Percentiles rank a stretch among this genome's conserved stretches.
Conservation (phyloP, 2,888 invertebrate genomes). For the Serrognathus titanus region DNA sequence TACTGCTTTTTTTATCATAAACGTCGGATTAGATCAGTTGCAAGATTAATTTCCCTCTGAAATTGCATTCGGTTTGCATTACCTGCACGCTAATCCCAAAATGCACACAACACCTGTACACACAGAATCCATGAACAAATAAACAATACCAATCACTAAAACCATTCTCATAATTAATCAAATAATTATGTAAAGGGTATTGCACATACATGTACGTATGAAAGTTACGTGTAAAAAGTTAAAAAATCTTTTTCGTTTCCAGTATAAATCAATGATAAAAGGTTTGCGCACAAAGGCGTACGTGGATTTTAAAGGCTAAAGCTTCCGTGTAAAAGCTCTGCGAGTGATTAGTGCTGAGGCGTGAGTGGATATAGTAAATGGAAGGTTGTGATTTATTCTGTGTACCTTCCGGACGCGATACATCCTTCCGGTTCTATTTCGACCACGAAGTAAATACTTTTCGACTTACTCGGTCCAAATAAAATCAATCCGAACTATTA, state of each 20-base stretch:
- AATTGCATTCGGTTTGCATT: constrained; percentile 2
- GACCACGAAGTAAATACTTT: no score
- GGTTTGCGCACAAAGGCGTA: constrained; percentile 18
- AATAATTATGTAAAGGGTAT: no score
- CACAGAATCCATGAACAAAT: no score
- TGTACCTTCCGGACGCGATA: background rate
- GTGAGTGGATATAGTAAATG: constrained; percentile 28
- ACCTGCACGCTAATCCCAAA: background rate
- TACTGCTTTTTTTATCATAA: constrained; percentile 1
- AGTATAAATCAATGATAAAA: constrained; percentile 15
- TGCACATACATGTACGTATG: no score
- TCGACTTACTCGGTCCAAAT: no score
- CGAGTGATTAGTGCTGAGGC: constrained; percentile 28
- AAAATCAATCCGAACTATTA: no score
- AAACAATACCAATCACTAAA: no score
- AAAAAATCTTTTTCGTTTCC: no score
- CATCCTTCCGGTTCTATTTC: no score
- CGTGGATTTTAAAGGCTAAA: constrained; percentile 22
- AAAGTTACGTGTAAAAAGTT: no score
- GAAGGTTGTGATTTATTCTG: constrained; percentile 28
- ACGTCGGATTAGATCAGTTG: constrained; percentile 1
- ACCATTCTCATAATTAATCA: no score
- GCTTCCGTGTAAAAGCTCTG: constrained; percentile 28
- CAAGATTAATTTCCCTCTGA: constrained; percentile 3
- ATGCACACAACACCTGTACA: no score